Base-by-base conservation (phyloP, 1,140 invertebrate genomes). In the Drosophila dunni region DNA sequence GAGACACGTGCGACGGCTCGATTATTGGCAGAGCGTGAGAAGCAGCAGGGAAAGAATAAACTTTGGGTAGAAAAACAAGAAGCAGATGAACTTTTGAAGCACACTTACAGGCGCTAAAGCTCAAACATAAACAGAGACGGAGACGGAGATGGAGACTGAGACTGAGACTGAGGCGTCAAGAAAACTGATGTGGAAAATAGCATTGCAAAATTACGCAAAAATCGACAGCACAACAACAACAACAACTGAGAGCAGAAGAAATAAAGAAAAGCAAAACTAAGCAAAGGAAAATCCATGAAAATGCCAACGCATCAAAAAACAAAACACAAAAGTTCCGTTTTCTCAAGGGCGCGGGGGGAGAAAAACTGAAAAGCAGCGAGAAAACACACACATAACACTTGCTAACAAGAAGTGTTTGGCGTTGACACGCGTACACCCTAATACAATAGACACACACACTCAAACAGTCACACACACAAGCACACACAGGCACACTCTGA, bases 331-430 rank as follows among this genome's bases (percentile, higher is more conserved):
- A 56, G 68, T 54, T 64, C 13, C 6, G 29, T n/a, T 45, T 36
- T 15, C 20, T 11, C 10, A 29, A 20, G 24, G 24, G 10, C 8
- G 7, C 34, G 29, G 4, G 24, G 9, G 20, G 38, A 33, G 42
- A 38, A 48, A 66, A 56, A 80, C 73, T 81, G 79, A 73, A 76
- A 70, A 77, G 64, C 69, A 70, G 17, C 51, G 36, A 63, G 40
- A 56, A 70, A 73, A 73, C 68, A 70, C 77, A 73, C 68, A 68
- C 64, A 70, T 62, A 77, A 69, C 74, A 80, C 69, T 81, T 80
- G 74, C 70, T 78, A 78, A 78, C 78, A 80, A 74, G 70, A 82
- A 81, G 75, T 81, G 58, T 78, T 82, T 75, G 69, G 67, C 68
- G 36, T 66, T 79, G 67, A 79, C 68, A 79, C 57, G 68, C 56